Evolutionary conservation across 2,113 vertebrate species (phyloP).

Genomic region (Daphoenositta chrysoptera): DNA sequence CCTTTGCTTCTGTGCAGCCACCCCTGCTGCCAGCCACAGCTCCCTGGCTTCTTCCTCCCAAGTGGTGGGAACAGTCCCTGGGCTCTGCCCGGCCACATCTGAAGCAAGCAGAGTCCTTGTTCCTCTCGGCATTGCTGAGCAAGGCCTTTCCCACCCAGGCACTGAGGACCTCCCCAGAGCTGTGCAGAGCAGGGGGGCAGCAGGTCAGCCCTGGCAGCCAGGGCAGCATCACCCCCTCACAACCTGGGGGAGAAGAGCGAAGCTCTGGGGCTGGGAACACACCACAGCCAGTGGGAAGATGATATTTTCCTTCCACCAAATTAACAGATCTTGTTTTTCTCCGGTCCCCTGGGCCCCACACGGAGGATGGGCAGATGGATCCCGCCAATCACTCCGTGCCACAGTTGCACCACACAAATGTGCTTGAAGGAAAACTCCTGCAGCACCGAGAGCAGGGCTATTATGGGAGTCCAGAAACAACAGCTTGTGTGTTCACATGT

Average conservation of each 20-base stretch:
- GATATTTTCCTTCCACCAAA: background rate
- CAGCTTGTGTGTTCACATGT: constrained; percentile 43
- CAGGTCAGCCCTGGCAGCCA: background rate
- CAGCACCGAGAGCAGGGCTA: background rate
- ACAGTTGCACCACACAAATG: constrained; percentile 10
- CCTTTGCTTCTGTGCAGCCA: background rate
- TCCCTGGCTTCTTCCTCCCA: background rate
- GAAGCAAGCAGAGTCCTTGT: background rate
- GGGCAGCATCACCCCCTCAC: background rate
- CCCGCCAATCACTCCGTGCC: background rate
- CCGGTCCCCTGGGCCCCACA: background rate
- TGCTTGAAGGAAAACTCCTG: background rate
- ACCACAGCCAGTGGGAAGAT: background rate
- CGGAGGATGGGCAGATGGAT: background rate
- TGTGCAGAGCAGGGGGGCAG: background rate
- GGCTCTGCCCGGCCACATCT: background rate
- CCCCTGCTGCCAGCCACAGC: background rate
- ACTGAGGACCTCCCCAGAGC: background rate
- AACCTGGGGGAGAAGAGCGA: rapidly evolving
- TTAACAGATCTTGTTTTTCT: background rate
- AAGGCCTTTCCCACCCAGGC: background rate
- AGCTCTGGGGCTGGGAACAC: background rate
- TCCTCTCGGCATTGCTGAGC: background rate
- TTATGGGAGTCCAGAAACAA: background rate
- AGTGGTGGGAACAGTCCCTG: rapidly evolving